Base-by-base conservation (phyloP, 1,140 invertebrate genomes). In the Teleopsis dalmanni region DNA sequence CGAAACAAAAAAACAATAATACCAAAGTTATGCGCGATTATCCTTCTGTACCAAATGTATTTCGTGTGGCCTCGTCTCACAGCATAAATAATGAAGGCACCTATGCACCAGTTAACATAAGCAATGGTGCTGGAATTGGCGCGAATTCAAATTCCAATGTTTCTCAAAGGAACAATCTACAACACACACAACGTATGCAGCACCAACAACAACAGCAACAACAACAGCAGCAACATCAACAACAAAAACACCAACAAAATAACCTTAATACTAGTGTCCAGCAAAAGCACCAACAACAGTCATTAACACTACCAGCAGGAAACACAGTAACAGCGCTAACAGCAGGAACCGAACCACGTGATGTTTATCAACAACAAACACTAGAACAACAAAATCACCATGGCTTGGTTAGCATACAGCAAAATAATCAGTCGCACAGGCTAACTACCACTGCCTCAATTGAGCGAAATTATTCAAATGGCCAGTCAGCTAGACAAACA, bases 11-110 rank as follows among this genome's bases (percentile, higher is more conserved):
- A n/a, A n/a, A n/a, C n/a, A n/a, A n/a, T n/a, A n/a, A n/a, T n/a
- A 29, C 13, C 13, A 31, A 26, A 43, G 26, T 48, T 49, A 69
- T 69, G 65, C 60, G 59, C 42, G 60, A 68, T 49, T 57, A 69
- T 65, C 62, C 57, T 3, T 48, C 55, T 23, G 57, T 69, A 42
- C 65, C 65, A 34, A 69, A 65, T 65, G 65, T 69, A 10, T 69
- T 69, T 47, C 65, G 65, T 33, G 60, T 69, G 45, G 60, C 59
- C 36, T 68, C 62, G 31, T 53, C 65, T n/a, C 60, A 62, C 37
- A 68, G 60, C 47, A 59, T 68, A 22, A 61, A 66, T 31, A 65
- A 21, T 42, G 37, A 40, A n/a, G 13, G n/a, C 25, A n/a, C 29
- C 11, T 21, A 16, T 33, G 33, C 19, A n/a, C 18, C 14, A 9